Evolutionary conservation across 1,140 invertebrate species (phyloP).

Genomic region (Cecropterus lyciades): DNA sequence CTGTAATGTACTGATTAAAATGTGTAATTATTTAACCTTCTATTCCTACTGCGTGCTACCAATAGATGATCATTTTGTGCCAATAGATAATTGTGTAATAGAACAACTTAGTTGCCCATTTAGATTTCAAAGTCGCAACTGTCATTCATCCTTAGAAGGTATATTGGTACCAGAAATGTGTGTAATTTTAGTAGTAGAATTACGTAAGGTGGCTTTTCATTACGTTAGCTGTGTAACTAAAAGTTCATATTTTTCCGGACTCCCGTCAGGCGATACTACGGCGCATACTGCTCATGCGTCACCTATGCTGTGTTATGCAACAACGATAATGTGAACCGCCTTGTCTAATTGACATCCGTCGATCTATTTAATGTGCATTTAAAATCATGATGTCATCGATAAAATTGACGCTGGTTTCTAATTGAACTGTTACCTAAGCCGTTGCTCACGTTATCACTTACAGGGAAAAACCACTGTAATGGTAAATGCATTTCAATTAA

Average conservation of each 20-base stretch:
- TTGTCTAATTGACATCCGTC: slow-evolving; percentile 25
- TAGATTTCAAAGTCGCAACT: slow-evolving; percentile 18
- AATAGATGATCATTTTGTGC: slow-evolving; percentile 28
- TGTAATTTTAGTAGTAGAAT: slow-evolving; percentile 10
- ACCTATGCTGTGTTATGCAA: slow-evolving; percentile 17
- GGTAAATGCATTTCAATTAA: too few relatives aligned
- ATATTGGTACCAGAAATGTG: not conserved
- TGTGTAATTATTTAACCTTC: slow-evolving; percentile 8
- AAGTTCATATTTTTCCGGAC: too few relatives aligned
- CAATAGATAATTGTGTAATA: slow-evolving; percentile 27
- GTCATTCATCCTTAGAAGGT: slow-evolving; percentile 11
- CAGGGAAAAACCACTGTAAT: too few relatives aligned
- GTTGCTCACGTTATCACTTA: not conserved
- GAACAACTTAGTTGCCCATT: slow-evolving; percentile 24
- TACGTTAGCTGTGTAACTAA: not conserved
- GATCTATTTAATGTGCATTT: slow-evolving; percentile 21
- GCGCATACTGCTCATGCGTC: not conserved
- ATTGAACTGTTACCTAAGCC: not conserved
- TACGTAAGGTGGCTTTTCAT: slow-evolving; percentile 1
- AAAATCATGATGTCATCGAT: slow-evolving; percentile 12
- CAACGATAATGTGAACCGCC: slow-evolving; percentile 16
- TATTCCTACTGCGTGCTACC: slow-evolving; percentile 13
- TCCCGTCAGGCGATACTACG: too few relatives aligned
- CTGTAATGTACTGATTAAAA: not conserved
- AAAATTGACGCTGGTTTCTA: not conserved